Evolutionary conservation across 2,113 vertebrate genomes (phyloP).

Genomic region (Edolisoma coerulescens): DNA sequence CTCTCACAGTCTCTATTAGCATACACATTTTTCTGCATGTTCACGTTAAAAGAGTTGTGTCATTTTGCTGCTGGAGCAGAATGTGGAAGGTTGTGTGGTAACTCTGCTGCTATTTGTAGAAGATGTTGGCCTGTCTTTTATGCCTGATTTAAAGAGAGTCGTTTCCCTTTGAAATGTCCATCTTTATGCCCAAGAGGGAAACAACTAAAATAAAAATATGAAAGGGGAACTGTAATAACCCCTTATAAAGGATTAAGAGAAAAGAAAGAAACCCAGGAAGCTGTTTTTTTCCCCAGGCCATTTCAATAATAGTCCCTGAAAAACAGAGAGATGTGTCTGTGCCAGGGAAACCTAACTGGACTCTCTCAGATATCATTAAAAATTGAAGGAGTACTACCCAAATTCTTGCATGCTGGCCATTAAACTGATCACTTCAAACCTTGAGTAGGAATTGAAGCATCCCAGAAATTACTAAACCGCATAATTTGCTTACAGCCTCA

Average conservation of each 20-base stretch:
- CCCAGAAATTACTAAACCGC: neutral
- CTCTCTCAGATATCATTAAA: neutral
- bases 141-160: neutral
- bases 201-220: neutral
- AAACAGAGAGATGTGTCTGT: neutral
- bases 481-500: neutral
- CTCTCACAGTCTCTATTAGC: neutral
- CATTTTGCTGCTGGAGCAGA: neutral
- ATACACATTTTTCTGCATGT: neutral
- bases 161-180: neutral
- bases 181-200: neutral
- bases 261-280: neutral
- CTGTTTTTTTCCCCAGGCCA: neutral
- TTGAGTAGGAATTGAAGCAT: neutral
- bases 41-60: neutral
- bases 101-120: neutral
- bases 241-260: neutral
- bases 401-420: neutral
- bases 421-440: neutral
- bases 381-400: neutral
- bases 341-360: neutral
- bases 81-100: neutral
- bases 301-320: neutral
- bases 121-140: neutral
- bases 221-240: neutral